Evolutionary conservation across 2,888 invertebrate species (phyloP).

Genomic region (Trissolcus brochymenae): DNA sequence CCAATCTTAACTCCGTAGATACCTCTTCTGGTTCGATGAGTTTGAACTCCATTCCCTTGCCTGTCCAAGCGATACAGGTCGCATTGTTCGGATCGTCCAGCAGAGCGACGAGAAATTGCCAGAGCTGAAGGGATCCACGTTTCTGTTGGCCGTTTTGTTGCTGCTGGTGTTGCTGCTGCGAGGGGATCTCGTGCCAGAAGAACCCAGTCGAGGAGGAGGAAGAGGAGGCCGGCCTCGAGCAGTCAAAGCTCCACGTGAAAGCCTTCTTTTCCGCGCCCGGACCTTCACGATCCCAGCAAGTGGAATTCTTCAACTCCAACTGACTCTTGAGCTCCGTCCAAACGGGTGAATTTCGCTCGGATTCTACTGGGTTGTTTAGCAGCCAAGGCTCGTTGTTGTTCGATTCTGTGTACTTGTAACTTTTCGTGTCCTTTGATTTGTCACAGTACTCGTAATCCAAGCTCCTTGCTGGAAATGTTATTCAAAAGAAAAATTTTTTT

Average conservation of each 20-base stretch:
- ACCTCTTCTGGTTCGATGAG: constrained; percentile 96
- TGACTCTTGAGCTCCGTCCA: constrained; percentile 71
- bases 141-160: constrained; percentile 77
- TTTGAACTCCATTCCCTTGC: constrained; percentile 96
- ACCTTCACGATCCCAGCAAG: constrained; percentile 68
- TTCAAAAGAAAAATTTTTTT: too few relatives aligned
- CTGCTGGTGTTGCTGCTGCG: constrained; percentile 76
- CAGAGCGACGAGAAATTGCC: constrained; percentile 95
- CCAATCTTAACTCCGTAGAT: too few relatives aligned
- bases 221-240: constrained; percentile 65
- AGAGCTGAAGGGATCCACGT: constrained; percentile 92
- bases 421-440: constrained; percentile 61
- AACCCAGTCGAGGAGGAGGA: constrained; percentile 65
- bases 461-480: constrained; percentile 38
- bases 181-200: constrained; percentile 69
- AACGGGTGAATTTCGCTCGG: constrained; percentile 66
- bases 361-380: constrained; percentile 47
- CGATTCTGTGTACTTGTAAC: constrained; percentile 64
- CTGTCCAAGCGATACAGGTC: constrained; percentile 95
- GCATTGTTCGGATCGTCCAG: constrained; percentile 84
- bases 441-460: constrained; percentile 58
- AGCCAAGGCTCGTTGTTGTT: constrained; percentile 67
- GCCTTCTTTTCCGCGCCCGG: constrained; percentile 64
- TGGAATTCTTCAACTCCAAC: constrained; percentile 63
- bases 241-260: constrained; percentile 69